phyloP scores from a whole-genome alignment of 1,140 invertebrate genomes.

The Danaus plexippus region DNA sequence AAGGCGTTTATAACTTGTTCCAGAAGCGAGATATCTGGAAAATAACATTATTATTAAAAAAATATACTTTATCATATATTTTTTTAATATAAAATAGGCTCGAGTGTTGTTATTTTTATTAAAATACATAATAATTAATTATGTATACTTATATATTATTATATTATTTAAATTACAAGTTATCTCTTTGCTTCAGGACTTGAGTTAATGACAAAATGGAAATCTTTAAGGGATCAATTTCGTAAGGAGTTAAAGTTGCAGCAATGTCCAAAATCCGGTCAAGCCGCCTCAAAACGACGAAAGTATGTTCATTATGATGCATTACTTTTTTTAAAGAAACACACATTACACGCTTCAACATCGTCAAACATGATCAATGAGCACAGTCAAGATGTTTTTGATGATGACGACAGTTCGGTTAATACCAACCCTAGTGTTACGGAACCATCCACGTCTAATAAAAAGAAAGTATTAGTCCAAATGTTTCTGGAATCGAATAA shows the following conservation, averaged over 20 bases:
- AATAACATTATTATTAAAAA: slow-evolving; percentile 9
- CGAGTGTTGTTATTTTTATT: slow-evolving; percentile 8
- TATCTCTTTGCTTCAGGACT: slow-evolving; percentile 9
- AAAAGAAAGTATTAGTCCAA: slow-evolving; percentile 5
- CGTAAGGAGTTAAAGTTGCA: slow-evolving; percentile 11
- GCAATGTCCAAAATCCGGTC: slow-evolving; percentile 12
- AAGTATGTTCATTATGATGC: slow-evolving; percentile 12
- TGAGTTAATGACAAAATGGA: slow-evolving; percentile 8
- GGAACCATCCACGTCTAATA: slow-evolving; percentile 10
- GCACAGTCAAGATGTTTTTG: slow-evolving; percentile 13
- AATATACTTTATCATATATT: slow-evolving; percentile 6
- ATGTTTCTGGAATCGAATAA: slow-evolving; percentile 1
- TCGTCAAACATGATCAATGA: slow-evolving; percentile 13
- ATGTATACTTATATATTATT: slow-evolving; percentile 7
- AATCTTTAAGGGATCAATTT: slow-evolving; percentile 4
- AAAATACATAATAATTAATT: slow-evolving; percentile 8
- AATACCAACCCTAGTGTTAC: slow-evolving; percentile 11
- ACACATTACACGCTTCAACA: slow-evolving; percentile 13
- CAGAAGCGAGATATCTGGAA: slow-evolving; percentile 8
- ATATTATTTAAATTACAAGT: slow-evolving; percentile 8
- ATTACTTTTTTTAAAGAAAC: slow-evolving; percentile 11
- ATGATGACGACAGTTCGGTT: slow-evolving; percentile 12
- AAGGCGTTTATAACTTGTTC: slow-evolving; percentile 9
- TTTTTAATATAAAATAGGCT: slow-evolving; percentile 7
- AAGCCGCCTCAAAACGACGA: slow-evolving; percentile 9